Conservation (phyloP, 2,113 vertebrate genomes). For the Eublepharis macularius region DNA sequence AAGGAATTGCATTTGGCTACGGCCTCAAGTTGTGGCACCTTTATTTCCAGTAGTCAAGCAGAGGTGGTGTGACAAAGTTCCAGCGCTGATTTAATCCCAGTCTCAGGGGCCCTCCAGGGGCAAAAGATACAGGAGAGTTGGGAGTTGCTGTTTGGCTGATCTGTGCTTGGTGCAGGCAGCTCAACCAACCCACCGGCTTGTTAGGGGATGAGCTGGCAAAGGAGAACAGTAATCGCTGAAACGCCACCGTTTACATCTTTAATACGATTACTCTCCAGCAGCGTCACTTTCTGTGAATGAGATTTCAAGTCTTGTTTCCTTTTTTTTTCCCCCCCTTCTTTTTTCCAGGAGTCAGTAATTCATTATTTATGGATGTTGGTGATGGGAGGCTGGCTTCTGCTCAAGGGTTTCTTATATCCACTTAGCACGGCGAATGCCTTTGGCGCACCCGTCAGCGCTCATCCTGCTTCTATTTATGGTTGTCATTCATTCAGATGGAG, state of each 20-base stretch:
- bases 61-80: constrained; percentile 6
- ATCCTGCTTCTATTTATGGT: constrained; percentile 38
- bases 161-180: constrained; percentile 8
- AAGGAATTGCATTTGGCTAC: not conserved
- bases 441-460: constrained; percentile 8
- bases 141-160: constrained; percentile 31
- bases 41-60: not conserved
- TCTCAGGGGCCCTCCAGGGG: constrained; percentile 7
- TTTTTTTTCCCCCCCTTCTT: too few relatives aligned
- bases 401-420: constrained; percentile 50
- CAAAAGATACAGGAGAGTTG: constrained; percentile 9
- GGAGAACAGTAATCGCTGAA: constrained; percentile 40
- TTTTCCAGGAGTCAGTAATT: constrained; percentile 53
- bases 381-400: constrained; percentile 54
- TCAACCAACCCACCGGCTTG: not conserved
- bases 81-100: constrained; percentile 27
- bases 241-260: constrained; percentile 45
- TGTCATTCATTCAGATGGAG: constrained; percentile 27
- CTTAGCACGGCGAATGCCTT: constrained; percentile 55
- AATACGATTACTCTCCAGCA: constrained; percentile 44
- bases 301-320: constrained; percentile 31
- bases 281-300: constrained; percentile 52
- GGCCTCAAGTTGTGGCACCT: not conserved
- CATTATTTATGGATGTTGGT: constrained; percentile 48
- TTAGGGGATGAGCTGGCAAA: constrained; percentile 23